Percentiles rank a stretch among this genome's conserved stretches.
These are phyloP conservation scores for Platygyra sinensis DNA, from an alignment of 64 coral and sea anemone species.

Conservation along the genomic window DNA sequence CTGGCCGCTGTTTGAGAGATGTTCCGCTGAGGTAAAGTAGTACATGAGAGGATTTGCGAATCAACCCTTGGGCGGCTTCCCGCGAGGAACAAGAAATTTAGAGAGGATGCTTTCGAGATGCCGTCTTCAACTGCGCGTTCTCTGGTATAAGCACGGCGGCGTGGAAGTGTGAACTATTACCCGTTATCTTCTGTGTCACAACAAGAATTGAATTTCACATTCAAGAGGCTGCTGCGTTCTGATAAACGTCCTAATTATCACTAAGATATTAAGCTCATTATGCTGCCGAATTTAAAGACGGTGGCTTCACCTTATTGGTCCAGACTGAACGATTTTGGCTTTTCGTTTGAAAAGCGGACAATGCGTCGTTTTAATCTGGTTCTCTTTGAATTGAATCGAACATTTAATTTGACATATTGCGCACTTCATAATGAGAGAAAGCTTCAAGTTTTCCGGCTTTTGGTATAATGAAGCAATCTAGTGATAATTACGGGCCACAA, in stretches of 20 bases:
- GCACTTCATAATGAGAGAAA: not conserved
- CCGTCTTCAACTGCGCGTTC: not conserved
- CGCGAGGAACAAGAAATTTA: too few relatives aligned
- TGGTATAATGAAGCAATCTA: conserved; percentile 20
- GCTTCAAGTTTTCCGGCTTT: conserved; percentile 23
- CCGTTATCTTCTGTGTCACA: not conserved
- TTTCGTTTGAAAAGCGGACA: conserved; percentile 15
- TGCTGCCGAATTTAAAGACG: not conserved
- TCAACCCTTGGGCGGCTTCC: too few relatives aligned
- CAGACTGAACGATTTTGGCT: not conserved
- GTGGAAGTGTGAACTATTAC: not conserved
- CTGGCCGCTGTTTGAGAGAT: too few relatives aligned
- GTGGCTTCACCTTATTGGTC: not conserved
- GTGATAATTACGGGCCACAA: not conserved
- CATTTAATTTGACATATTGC: conserved; percentile 23
- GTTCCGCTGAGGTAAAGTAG: too few relatives aligned
- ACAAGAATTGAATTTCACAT: conserved; percentile 35
- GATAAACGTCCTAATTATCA: conserved; percentile 30
- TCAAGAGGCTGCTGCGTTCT: conserved; percentile 7
- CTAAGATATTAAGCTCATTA: conserved; percentile 39
- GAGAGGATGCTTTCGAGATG: too few relatives aligned
- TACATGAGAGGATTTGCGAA: too few relatives aligned
- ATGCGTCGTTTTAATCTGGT: not conserved
- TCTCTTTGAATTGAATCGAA: not conserved
- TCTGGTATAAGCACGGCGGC: not conserved